These are phyloP conservation scores for Parapristionchus giblindavisi DNA, from an alignment of 2,888 invertebrate genomes.

Conservation along the genomic window DNA sequence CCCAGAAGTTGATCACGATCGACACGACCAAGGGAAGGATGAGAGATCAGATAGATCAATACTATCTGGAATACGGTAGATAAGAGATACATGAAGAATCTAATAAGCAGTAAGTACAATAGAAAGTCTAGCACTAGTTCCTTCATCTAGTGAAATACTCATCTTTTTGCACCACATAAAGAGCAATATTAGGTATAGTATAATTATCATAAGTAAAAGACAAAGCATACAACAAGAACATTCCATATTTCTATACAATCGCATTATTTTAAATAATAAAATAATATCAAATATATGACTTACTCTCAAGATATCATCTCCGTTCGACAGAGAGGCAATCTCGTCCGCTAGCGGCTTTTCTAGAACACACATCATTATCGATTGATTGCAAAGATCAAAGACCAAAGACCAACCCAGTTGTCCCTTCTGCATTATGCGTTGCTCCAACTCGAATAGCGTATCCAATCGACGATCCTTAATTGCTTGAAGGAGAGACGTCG, in stretches of 20 bases:
- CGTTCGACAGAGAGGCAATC: constrained; percentile 46
- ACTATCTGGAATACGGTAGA: constrained; percentile 42
- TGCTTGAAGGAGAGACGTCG: constrained; percentile 78
- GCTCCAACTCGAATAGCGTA: constrained; percentile 95
- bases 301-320: constrained; percentile 60
- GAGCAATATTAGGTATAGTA: neutral
- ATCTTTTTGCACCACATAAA: too few relatives aligned
- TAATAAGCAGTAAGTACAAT: too few relatives aligned
- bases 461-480: constrained; percentile 83
- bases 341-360: constrained; percentile 56
- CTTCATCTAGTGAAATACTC: too few relatives aligned
- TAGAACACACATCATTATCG: constrained; percentile 39
- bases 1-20: constrained; percentile 56
- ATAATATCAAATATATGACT: neutral
- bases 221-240: neutral
- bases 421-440: constrained; percentile 86
- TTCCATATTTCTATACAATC: neutral
- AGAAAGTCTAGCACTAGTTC: too few relatives aligned
- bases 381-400: neutral
- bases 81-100: too few relatives aligned
- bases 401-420: constrained; percentile 71
- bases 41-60: constrained; percentile 60
- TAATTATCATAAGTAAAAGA: neutral
- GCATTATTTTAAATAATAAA: neutral
- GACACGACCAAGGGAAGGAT: constrained; percentile 43